Evolutionary conservation across 2,888 invertebrate species (phyloP), one percentile per base, ranked within the genome.

Genomic region (Sicus ferrugineus): DNA sequence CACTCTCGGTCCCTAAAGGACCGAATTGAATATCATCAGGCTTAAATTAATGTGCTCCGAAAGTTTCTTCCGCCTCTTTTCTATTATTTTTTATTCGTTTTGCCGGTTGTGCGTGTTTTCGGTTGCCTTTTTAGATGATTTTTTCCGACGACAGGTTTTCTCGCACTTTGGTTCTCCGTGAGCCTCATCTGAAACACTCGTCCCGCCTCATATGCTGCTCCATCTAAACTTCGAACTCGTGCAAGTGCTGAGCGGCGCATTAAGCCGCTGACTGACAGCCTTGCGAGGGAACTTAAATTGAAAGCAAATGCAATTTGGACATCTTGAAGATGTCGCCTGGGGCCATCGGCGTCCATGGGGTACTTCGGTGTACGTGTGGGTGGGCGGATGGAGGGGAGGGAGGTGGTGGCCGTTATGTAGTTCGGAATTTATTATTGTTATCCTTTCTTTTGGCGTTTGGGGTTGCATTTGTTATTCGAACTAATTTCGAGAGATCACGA

Each of bases 11-110:
- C 81, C 77, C 79, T 70, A 76, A 80, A 79, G 80, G 79, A 78
- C 79, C 76, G 80, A 79, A 80, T 79, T 79, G 81, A 79, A 79
- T 79, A 80, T 80, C 79, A 79, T 80, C 79, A 79, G 73, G 80
- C 79, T 79, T 81, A 79, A 80, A 80, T 80, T 80, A 66, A 58
- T 42, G 66, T 42, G 26, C 30, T 46, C 42, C 42, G 21, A 67
- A 50, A 58, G 38, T 66, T 66, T 66, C 42, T 26, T 56, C 30
- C 14, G 16, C 21, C 19, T n/a, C 21, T 21, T 21, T 52, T 59
- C 21, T 59, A 19, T 28, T 58, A 30, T 58, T 58, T 56, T n/a
- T 31, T 62, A 56, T 14, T 46, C 30, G 19, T 30, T 30, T 28
- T 3, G 46, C 38, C 34, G 19, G 9, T 59, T 30, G 38, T 23